These are phyloP conservation scores for silkworm (Bombyx mori) DNA, from an alignment of 1,140 invertebrate species.

Conservation along the genomic window DNA sequence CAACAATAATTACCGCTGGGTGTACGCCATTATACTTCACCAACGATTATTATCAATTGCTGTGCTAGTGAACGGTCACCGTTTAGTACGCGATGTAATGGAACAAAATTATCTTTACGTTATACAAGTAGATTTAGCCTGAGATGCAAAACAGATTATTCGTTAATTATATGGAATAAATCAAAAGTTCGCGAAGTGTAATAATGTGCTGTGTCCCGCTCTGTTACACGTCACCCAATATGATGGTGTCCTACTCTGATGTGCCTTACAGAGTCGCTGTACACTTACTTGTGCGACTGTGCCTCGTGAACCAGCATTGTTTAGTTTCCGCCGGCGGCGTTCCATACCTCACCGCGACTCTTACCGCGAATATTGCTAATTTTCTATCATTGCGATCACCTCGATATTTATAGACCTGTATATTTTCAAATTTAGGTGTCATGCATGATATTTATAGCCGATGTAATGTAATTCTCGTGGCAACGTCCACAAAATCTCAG, in stretches of 20 bases:
- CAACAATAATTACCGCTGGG: slow-evolving; percentile 70
- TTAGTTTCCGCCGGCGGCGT: slow-evolving; percentile 40
- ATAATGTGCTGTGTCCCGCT: slow-evolving; percentile 21
- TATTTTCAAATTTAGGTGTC: slow-evolving; percentile 64
- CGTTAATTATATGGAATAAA: slow-evolving; percentile 62
- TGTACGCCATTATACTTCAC: slow-evolving; percentile 70
- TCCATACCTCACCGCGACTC: slow-evolving; percentile 57
- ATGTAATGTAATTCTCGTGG: slow-evolving; percentile 1
- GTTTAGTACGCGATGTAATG: slow-evolving; percentile 61
- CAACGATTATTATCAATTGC: slow-evolving; percentile 69
- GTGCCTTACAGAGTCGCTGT: slow-evolving; percentile 30
- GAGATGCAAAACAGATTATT: slow-evolving; percentile 62
- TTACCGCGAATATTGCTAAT: slow-evolving; percentile 61
- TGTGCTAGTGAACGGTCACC: slow-evolving; percentile 63
- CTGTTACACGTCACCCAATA: slow-evolving; percentile 10
- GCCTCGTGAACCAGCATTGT: slow-evolving; percentile 35
- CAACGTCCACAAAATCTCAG: slow-evolving; percentile 26
- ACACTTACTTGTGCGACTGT: slow-evolving; percentile 12
- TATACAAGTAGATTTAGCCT: slow-evolving; percentile 29
- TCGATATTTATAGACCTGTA: slow-evolving; percentile 58
- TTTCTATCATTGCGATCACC: slow-evolving; percentile 64
- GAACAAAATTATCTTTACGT: slow-evolving; percentile 60
- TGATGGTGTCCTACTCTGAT: slow-evolving; percentile 19
- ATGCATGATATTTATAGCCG: slow-evolving; percentile 54
- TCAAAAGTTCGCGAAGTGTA: slow-evolving; percentile 39